Evolutionary conservation across 1,140 invertebrate genomes (phyloP).

Genomic region (Triops longicaudatus): DNA sequence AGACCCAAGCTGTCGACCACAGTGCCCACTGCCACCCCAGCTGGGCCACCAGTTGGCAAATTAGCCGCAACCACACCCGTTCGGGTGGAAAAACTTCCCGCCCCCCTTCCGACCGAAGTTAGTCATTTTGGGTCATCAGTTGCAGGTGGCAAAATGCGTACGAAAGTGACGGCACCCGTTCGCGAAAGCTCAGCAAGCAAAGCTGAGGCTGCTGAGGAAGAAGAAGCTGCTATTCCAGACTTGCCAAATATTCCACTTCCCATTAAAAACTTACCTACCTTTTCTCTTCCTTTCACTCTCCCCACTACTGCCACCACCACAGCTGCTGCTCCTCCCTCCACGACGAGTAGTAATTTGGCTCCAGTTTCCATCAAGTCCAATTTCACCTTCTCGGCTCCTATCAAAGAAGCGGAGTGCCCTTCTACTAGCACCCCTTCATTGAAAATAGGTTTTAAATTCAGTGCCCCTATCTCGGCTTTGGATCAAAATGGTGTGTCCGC

Average conservation of each 20-base stretch:
- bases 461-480: conserved; percentile 15
- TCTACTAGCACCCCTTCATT: neutral
- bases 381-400: conserved; percentile 24
- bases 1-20: neutral
- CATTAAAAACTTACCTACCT: conserved; percentile 19
- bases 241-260: conserved; percentile 22
- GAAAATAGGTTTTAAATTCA: conserved; percentile 21
- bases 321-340: conserved; percentile 1
- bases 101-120: neutral
- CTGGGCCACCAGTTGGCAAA: conserved; percentile 21
- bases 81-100: neutral
- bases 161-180: conserved; percentile 8
- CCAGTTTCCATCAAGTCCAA: conserved; percentile 1
- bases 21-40: neutral
- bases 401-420: neutral
- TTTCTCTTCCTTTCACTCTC: conserved; percentile 16
- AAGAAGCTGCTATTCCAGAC: neutral
- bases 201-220: neutral
- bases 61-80: conserved; percentile 17
- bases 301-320: neutral
- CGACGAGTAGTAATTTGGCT: neutral
- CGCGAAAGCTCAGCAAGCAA: conserved; percentile 2
- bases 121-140: neutral
- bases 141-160: conserved; percentile 24
- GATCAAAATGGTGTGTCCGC: neutral